Conservation (phyloP, 2,113 vertebrate species). For the Ranitomeya imitator region DNA sequence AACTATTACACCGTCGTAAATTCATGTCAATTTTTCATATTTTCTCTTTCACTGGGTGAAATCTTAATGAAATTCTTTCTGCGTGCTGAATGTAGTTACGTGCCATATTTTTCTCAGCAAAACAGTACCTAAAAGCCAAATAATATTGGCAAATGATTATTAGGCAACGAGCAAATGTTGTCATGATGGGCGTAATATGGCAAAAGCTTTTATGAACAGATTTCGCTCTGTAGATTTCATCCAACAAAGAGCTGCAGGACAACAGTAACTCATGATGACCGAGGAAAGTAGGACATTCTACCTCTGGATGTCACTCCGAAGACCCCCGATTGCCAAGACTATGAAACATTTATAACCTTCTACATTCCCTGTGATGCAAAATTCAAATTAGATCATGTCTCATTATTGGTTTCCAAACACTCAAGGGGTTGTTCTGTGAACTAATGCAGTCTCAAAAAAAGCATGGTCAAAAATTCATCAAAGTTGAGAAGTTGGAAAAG, state of each 20-base stretch:
- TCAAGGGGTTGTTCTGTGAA: constrained; percentile 15
- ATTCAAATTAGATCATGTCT: constrained; percentile 46
- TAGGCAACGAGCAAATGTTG: constrained; percentile 51
- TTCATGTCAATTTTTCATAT: constrained; percentile 13
- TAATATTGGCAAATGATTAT: constrained; percentile 44
- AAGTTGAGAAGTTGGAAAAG: constrained; percentile 1
- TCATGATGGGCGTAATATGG: constrained; percentile 54
- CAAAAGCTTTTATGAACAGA: constrained; percentile 57
- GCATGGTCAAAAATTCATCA: neutral
- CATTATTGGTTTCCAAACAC: constrained; percentile 23
- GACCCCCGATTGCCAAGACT: constrained; percentile 16
- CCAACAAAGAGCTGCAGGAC: constrained; percentile 62
- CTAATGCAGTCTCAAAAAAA: constrained; percentile 14
- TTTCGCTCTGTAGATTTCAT: constrained; percentile 61
- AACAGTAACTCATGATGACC: constrained; percentile 51
- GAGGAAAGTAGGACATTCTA: constrained; percentile 64
- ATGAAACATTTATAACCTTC: constrained; percentile 66
- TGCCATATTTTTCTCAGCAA: constrained; percentile 35
- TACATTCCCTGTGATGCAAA: constrained; percentile 2
- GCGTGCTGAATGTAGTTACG: neutral
- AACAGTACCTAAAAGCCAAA: constrained; percentile 46
- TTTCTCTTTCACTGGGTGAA: constrained; percentile 15
- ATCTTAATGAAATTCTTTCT: constrained; percentile 44
- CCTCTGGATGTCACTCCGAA: constrained; percentile 61
- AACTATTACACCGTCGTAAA: constrained; percentile 25